Evolutionary conservation across 2,888 invertebrate genomes (phyloP), one percentile per base, ranked within the genome.

Genomic region (Actias luna): DNA sequence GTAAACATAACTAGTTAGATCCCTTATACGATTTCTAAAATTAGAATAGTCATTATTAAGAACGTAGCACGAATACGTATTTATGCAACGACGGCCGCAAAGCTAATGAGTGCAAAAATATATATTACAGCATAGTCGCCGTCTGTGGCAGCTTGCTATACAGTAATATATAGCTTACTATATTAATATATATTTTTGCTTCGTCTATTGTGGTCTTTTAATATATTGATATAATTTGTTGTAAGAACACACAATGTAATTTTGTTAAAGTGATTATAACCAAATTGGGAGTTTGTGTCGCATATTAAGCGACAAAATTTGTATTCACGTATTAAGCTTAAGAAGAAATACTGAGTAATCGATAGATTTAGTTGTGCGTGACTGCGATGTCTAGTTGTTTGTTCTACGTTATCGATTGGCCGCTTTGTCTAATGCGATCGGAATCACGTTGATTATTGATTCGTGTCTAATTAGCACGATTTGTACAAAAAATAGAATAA

Each of bases 281-380:
- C 18, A 59, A 63, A 59, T 16, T 52, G 59, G 29, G 10, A 18
- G 27, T 58, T 58, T 59, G 58, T 33, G 25, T 58, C 22, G 62
- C 29, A 62, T 62, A 62, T 58, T 31, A 62, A 50, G 4, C 22
- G 10, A 50, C 4, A 62, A 39, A 33, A 62, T 42, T 22, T 27
- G 46, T 5, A 16, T 33, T n/a, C 25, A 46, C 27, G 52, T 39
- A 14, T 55, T 35, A 55, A 57, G 36, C 39, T 55, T 39, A 39
- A 57, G 18, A 12, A 29, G 57, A 29, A 29, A 55, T 29, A 39
- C 61, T 52, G 57, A 27, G 22, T 35, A 61, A n/a, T 29, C 18
- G n/a, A 61, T 61, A 39, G 27, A 61, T 36, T 39, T 29, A 22
- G 29, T 55, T 39, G 61, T 55, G 61, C 57, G 61, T 50, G 46